These are phyloP conservation scores for Channallabes apus DNA, from an alignment of 2,797 vertebrate species.

Conservation along the genomic window DNA sequence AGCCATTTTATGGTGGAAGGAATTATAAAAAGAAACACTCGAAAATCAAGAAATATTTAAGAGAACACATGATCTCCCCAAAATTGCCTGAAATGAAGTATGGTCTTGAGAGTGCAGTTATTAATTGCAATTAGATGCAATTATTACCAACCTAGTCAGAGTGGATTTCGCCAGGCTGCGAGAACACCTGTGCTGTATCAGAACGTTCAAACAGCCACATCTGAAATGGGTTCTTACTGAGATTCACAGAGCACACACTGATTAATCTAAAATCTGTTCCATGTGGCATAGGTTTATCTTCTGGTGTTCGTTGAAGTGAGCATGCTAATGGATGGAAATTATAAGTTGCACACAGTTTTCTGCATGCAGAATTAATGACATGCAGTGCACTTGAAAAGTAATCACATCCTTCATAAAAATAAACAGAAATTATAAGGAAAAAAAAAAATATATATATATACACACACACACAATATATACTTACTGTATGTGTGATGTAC, in stretches of 20 bases:
- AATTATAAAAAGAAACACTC: conserved; percentile 16
- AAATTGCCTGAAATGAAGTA: not conserved
- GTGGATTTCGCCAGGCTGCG: conserved; percentile 5
- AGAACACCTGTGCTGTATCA: conserved; percentile 34
- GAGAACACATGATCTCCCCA: not conserved
- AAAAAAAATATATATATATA: not conserved
- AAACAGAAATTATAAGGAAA: not conserved
- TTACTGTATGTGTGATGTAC: too few relatives aligned
- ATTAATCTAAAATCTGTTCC: conserved; percentile 1
- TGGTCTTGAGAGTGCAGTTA: conserved; percentile 28
- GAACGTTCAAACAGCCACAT: not conserved
- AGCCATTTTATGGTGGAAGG: not conserved
- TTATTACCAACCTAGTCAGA: conserved; percentile 24
- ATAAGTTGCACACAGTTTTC: not conserved
- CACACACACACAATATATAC: too few relatives aligned
- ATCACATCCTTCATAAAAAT: not conserved
- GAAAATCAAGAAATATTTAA: conserved; percentile 3
- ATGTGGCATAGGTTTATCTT: not conserved
- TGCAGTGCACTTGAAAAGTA: not conserved
- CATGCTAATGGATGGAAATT: not conserved
- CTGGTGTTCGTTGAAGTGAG: not conserved
- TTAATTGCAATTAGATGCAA: conserved; percentile 39
- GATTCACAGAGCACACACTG: not conserved
- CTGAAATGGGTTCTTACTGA: not conserved
- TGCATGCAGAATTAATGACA: not conserved